Conservation (phyloP, 2,113 vertebrate genomes). For the Nannobrachium achirus region DNA sequence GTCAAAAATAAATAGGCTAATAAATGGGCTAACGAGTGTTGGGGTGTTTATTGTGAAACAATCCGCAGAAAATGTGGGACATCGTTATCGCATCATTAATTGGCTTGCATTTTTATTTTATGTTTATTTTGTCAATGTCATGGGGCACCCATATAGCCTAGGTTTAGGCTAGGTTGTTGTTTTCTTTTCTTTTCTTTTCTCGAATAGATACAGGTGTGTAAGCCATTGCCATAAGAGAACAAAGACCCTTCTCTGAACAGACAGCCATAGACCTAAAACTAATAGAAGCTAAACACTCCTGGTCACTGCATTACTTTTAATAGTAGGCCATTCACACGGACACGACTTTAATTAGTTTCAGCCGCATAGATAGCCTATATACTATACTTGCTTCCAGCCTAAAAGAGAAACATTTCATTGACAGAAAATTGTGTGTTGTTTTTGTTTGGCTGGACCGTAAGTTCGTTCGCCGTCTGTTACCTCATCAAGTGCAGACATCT, state of each 20-base stretch:
- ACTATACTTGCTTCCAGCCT: not conserved
- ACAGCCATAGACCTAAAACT: not conserved
- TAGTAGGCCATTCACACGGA: not conserved
- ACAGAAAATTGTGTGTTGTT: slow-evolving; percentile 7
- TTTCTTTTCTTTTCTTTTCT: no score
- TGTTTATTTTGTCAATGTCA: not conserved
- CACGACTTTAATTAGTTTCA: no score
- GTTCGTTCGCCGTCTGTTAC: slow-evolving; percentile 62
- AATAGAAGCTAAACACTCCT: not conserved
- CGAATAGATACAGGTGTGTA: slow-evolving; percentile 11
- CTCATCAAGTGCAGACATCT: slow-evolving; percentile 52
- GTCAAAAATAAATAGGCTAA: no score
- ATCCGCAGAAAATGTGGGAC: not conserved
- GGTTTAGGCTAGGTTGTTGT: no score
- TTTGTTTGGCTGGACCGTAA: slow-evolving; percentile 22
- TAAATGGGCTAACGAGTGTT: no score
- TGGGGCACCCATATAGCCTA: no score
- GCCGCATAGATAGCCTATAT: slow-evolving; percentile 21
- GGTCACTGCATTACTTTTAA: not conserved
- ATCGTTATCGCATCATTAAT: not conserved
- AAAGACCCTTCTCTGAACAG: slow-evolving; percentile 6
- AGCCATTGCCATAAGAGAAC: slow-evolving; percentile 8
- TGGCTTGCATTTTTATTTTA: not conserved
- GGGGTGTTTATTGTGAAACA: not conserved
- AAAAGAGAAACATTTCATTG: not conserved